phyloP scores from a whole-genome alignment of 2,113 vertebrate genomes.

The Labrus mixtus region DNA sequence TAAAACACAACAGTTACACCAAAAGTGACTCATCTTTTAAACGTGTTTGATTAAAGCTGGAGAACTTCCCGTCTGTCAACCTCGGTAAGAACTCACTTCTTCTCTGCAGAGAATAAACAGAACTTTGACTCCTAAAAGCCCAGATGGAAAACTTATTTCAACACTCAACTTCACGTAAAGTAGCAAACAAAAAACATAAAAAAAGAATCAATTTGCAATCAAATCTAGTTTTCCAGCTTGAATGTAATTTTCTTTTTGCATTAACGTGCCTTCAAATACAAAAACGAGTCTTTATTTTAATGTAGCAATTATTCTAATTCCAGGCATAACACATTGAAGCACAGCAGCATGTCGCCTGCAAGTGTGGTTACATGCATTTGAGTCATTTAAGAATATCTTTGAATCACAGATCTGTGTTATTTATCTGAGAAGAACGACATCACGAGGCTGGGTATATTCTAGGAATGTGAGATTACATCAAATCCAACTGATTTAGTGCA shows the following conservation, averaged over 20 bases:
- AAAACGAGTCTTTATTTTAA: neutral
- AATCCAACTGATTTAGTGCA: slow-evolving; percentile 18
- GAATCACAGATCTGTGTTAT: slow-evolving; percentile 20
- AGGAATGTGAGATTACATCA: neutral
- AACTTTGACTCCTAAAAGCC: neutral
- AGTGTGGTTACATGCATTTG: neutral
- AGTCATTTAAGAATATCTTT: neutral
- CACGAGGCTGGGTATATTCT: neutral
- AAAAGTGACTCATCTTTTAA: too few species aligned
- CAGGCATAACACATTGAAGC: slow-evolving; percentile 5
- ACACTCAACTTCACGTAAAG: neutral
- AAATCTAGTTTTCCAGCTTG: neutral
- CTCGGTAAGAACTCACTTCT: neutral
- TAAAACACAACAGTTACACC: too few species aligned
- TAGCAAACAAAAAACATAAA: neutral
- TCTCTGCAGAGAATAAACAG: neutral
- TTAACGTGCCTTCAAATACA: neutral
- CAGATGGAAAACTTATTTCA: neutral
- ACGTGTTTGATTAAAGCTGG: too few species aligned
- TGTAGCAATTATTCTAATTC: neutral
- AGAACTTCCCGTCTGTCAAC: too few species aligned
- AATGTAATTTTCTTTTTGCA: neutral
- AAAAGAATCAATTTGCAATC: neutral
- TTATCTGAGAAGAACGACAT: neutral
- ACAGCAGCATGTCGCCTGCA: neutral